A percentile compares a stretch with the other conserved stretches of the same genome.
These are phyloP conservation scores for Apoderus coryli DNA, from an alignment of 2,888 invertebrate genomes.

Conservation along the genomic window DNA sequence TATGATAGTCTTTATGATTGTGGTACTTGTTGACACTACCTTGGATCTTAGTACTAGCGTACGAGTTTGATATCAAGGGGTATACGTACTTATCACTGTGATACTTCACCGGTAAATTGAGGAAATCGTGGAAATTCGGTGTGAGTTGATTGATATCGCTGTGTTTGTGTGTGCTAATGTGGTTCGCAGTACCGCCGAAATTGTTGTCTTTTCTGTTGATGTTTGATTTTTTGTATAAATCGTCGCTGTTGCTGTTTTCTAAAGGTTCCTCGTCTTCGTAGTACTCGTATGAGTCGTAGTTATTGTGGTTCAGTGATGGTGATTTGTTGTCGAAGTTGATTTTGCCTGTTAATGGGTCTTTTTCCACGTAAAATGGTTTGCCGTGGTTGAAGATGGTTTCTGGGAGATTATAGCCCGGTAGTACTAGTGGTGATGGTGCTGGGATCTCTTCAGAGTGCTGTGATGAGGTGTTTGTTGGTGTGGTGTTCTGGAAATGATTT, in stretches of 20 bases:
- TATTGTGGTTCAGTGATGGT: slow-evolving; percentile 27
- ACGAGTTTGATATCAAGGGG: slow-evolving; percentile 55
- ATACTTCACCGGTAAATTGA: slow-evolving; percentile 52
- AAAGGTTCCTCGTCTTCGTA: slow-evolving; percentile 24
- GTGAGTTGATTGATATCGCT: slow-evolving; percentile 47
- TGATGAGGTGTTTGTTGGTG: slow-evolving; percentile 7
- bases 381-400: slow-evolving; percentile 51
- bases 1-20: slow-evolving; percentile 32
- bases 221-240: slow-evolving; percentile 29
- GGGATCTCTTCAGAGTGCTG: slow-evolving; percentile 29
- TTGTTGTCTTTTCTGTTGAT: slow-evolving; percentile 36
- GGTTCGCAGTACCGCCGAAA: slow-evolving; percentile 19
- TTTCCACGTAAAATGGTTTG: slow-evolving; percentile 53
- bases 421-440: slow-evolving; percentile 29
- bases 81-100: slow-evolving; percentile 53
- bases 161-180: slow-evolving; percentile 33
- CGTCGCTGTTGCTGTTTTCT: slow-evolving; percentile 13
- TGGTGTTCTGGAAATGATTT: slow-evolving; percentile 5
- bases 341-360: slow-evolving; percentile 51
- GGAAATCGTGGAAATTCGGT: slow-evolving; percentile 51
- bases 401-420: slow-evolving; percentile 34
- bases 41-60: slow-evolving; percentile 57
- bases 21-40: slow-evolving; percentile 43
- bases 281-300: slow-evolving; percentile 26
- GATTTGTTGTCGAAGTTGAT: slow-evolving; percentile 45